Conservation (phyloP, 2,888 invertebrate species). For the Micoletzkya japonica region DNA sequence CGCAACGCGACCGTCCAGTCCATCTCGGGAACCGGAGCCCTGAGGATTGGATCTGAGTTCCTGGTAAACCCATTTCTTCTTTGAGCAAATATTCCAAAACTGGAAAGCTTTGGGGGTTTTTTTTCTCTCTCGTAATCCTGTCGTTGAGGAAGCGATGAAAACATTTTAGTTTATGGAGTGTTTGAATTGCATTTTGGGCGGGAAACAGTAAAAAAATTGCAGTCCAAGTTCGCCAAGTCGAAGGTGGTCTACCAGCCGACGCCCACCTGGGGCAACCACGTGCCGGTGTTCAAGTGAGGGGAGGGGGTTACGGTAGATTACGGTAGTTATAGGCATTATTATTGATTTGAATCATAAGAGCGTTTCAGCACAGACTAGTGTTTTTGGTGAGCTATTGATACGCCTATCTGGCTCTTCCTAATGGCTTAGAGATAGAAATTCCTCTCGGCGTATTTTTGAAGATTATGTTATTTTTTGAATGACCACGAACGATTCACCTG, state of each 20-base stretch:
- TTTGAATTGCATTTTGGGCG: too few relatives aligned
- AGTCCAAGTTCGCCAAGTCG: constrained; percentile 72
- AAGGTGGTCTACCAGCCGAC: constrained; percentile 84
- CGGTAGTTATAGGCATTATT: background rate
- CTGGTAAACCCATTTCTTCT: constrained; percentile 66
- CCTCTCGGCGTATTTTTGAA: too few relatives aligned
- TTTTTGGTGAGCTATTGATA: constrained; percentile 6
- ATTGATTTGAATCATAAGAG: background rate
- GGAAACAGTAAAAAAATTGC: too few relatives aligned
- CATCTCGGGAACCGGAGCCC: constrained; percentile 91
- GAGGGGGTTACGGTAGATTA: too few relatives aligned
- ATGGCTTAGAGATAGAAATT: too few relatives aligned
- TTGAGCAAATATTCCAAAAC: background rate
- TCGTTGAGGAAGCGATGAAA: too few relatives aligned
- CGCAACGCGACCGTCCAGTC: constrained; percentile 76
- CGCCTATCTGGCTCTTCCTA: background rate
- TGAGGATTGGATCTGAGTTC: constrained; percentile 89
- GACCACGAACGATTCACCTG: too few relatives aligned
- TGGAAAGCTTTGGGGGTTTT: too few relatives aligned
- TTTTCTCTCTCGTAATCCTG: too few relatives aligned
- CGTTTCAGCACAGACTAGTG: too few relatives aligned
- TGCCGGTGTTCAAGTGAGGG: constrained; percentile 83
- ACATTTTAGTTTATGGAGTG: too few relatives aligned
- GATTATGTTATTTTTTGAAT: too few relatives aligned
- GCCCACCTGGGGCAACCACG: constrained; percentile 98